These are phyloP conservation scores for Apogon talboti DNA, from an alignment of 2,797 vertebrate species.

Conservation along the genomic window DNA sequence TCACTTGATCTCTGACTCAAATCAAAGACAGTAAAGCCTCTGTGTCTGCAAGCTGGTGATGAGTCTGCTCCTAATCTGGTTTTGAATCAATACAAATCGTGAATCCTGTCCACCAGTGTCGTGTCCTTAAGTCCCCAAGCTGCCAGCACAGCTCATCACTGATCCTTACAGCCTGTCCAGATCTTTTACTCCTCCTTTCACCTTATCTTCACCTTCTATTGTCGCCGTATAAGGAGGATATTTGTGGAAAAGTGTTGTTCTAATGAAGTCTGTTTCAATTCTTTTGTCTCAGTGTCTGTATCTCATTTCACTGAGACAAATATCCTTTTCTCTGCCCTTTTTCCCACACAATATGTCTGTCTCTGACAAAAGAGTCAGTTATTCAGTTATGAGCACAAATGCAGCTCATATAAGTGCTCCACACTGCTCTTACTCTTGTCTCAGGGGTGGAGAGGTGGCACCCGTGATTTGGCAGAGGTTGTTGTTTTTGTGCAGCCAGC, in stretches of 20 bases:
- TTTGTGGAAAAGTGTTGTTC: not conserved
- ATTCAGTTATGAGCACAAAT: conserved; percentile 55
- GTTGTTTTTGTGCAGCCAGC: conserved; percentile 53
- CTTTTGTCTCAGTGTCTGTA: conserved; percentile 26
- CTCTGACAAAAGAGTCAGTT: conserved; percentile 60
- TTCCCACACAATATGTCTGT: conserved; percentile 52
- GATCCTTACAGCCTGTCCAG: not conserved
- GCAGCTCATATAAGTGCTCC: conserved; percentile 51
- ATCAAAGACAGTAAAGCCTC: conserved; percentile 37
- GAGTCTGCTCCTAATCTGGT: conserved; percentile 62
- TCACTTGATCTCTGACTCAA: conserved; percentile 33
- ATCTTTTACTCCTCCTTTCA: conserved; percentile 19
- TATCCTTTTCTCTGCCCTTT: conserved; percentile 29
- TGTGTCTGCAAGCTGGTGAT: conserved; percentile 42
- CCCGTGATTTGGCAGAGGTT: conserved; percentile 37
- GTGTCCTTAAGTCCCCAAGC: conserved; percentile 40
- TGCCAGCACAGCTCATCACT: conserved; percentile 41
- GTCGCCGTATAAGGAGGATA: conserved; percentile 9
- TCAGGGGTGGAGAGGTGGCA: conserved; percentile 47
- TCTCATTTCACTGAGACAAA: conserved; percentile 51
- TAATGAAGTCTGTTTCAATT: conserved; percentile 23
- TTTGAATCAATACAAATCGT: conserved; percentile 65
- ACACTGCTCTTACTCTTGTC: conserved; percentile 25
- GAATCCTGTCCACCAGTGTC: conserved; percentile 39
- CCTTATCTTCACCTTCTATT: conserved; percentile 9